A percentile compares a stretch with the other conserved stretches of the same genome.
These are phyloP conservation scores for Dreissena rostriformis DNA, from an alignment of 1,140 invertebrate genomes.

Conservation along the genomic window DNA sequence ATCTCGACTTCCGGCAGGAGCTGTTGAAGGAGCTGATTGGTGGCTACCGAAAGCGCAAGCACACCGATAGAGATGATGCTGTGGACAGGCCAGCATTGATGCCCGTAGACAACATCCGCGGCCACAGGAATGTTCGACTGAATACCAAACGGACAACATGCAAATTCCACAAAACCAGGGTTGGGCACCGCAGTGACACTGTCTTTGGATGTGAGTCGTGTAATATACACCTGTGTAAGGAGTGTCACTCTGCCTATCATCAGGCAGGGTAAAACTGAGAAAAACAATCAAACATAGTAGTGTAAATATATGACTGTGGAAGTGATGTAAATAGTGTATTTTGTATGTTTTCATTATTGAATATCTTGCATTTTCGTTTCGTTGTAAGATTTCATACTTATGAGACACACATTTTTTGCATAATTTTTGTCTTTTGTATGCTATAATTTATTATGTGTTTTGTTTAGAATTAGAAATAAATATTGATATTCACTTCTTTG, in stretches of 20 bases:
- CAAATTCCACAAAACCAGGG: not conserved
- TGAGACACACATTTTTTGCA: too few species aligned
- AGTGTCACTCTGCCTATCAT: not conserved
- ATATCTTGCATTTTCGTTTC: too few species aligned
- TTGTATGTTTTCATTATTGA: too few species aligned
- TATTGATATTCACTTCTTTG: too few species aligned
- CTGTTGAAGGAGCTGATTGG: not conserved
- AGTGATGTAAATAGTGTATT: too few species aligned
- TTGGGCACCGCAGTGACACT: constrained; percentile 1
- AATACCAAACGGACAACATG: not conserved
- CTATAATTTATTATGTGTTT: too few species aligned
- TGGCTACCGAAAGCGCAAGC: not conserved
- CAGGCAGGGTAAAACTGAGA: constrained; percentile 81
- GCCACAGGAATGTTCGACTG: constrained; percentile 4
- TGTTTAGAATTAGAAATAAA: too few species aligned
- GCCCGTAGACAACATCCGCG: not conserved
- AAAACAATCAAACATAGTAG: too few species aligned
- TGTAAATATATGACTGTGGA: too few species aligned
- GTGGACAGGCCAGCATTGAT: not conserved
- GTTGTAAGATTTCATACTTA: too few species aligned
- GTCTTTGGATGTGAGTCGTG: constrained; percentile 12
- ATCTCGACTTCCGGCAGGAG: constrained; percentile 18
- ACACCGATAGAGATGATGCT: not conserved
- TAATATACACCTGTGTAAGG: constrained; percentile 13
- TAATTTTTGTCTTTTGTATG: too few species aligned